Percentiles rank a stretch among this genome's conserved stretches.
These are phyloP conservation scores for Petromus typicus DNA, from an alignment of 2,113 vertebrate genomes.

Conservation along the genomic window DNA sequence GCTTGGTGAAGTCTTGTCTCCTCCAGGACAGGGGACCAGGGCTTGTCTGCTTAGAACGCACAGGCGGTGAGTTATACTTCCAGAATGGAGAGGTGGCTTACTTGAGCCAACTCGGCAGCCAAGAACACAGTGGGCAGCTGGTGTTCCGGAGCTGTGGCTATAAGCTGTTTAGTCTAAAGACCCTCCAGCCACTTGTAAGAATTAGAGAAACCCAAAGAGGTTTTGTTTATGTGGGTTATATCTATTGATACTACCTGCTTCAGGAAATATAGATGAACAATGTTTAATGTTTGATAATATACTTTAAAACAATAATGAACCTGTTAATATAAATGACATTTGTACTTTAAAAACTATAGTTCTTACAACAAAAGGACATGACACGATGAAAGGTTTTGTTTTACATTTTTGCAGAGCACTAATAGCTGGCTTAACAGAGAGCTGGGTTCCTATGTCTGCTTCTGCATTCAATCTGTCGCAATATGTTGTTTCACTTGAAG, in stretches of 20 bases:
- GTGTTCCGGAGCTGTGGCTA: not conserved
- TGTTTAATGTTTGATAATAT: not conserved
- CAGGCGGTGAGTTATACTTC: not conserved
- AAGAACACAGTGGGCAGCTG: not conserved
- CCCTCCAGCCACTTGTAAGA: not conserved
- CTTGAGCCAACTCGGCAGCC: not conserved
- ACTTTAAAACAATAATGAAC: not conserved
- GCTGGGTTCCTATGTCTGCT: not conserved
- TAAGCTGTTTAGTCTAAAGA: not conserved
- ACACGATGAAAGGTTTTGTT: not conserved
- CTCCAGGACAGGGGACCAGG: too few species aligned
- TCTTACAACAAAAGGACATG: not conserved
- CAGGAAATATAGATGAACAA: not conserved
- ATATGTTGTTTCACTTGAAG: not conserved
- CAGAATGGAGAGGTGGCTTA: not conserved
- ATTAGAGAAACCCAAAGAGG: not conserved
- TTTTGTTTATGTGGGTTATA: not conserved
- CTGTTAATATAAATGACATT: not conserved
- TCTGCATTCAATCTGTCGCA: not conserved
- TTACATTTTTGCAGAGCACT: not conserved
- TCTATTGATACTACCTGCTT: not conserved
- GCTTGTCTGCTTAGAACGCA: not conserved
- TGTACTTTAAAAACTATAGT: not conserved
- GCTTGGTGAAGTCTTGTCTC: too few species aligned
- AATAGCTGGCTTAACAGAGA: not conserved